Evolutionary conservation across 2,797 vertebrate species (phyloP).

Genomic region (Gambelia wislizenii): DNA sequence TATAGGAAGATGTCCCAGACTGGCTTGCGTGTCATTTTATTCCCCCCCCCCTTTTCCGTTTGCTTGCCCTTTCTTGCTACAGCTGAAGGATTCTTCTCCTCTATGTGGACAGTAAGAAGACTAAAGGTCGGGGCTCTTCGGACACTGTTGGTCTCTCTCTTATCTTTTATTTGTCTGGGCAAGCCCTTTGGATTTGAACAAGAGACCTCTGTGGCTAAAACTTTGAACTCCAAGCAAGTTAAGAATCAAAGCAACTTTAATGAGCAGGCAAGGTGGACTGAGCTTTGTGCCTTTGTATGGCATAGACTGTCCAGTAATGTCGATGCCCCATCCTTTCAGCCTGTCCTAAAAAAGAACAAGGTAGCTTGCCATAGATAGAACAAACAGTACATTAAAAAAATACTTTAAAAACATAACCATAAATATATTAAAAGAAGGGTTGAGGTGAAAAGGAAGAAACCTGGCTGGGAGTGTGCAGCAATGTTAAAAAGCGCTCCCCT

Average conservation of each 20-base stretch:
- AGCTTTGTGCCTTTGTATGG: accelerated
- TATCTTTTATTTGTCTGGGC: conserved; percentile 73
- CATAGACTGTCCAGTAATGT: neutral
- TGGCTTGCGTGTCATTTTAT: conserved; percentile 62
- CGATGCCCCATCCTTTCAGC: no score
- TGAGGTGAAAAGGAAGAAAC: neutral
- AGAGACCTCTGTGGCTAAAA: conserved; percentile 63
- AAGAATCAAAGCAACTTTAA: conserved; percentile 60
- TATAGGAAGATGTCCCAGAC: conserved; percentile 49
- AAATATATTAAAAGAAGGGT: neutral
- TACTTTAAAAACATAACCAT: neutral
- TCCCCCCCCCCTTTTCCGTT: conserved; percentile 54
- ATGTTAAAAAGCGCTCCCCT: neutral
- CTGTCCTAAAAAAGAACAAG: neutral
- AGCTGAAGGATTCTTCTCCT: conserved; percentile 58
- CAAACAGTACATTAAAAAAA: neutral
- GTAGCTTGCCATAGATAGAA: no score
- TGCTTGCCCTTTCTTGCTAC: conserved; percentile 63
- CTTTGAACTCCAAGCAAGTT: conserved; percentile 70
- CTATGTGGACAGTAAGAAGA: conserved; percentile 64
- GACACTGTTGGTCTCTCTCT: conserved; percentile 61
- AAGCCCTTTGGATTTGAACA: conserved; percentile 61
- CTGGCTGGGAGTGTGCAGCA: neutral
- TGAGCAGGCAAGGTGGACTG: conserved; percentile 32
- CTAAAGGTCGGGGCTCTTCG: conserved; percentile 64